phyloP scores from a whole-genome alignment of 2,888 invertebrate species.

The Microplitis deprimator region DNA sequence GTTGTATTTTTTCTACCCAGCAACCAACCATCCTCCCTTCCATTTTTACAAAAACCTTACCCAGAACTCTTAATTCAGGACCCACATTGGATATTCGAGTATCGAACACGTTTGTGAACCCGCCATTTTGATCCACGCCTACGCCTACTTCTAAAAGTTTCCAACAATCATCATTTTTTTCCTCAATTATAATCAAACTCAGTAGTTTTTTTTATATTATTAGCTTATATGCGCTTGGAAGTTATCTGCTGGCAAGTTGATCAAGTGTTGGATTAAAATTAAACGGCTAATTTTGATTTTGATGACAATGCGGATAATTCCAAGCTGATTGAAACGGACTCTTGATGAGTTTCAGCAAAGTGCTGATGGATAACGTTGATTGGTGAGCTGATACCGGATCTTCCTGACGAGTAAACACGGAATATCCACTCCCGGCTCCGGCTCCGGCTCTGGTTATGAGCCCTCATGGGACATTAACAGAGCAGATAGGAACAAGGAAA shows the following conservation, averaged over 20 bases:
- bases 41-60: conserved; percentile 26
- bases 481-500: neutral
- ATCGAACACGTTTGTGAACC: too few relatives aligned
- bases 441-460: too few relatives aligned
- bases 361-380: conserved; percentile 20
- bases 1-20: neutral
- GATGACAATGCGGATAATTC: neutral
- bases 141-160: conserved; percentile 15
- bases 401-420: neutral
- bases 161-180: neutral
- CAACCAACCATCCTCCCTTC: conserved; percentile 14
- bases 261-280: neutral
- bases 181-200: neutral
- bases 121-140: conserved; percentile 35
- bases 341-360: conserved; percentile 7
- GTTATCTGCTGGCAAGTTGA: neutral
- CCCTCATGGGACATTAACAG: too few relatives aligned
- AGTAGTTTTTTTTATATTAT: neutral
- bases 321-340: conserved; percentile 26
- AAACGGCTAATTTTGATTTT: conserved; percentile 4
- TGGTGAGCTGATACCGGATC: conserved; percentile 20
- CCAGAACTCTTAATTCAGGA: conserved; percentile 5
- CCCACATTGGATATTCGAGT: neutral
- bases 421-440: too few relatives aligned
- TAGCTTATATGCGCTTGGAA: too few relatives aligned